A percentile compares a stretch with the other conserved stretches of the same genome.
Conservation (phyloP, 2,888 invertebrate genomes). For the Spisula subtruncata region DNA sequence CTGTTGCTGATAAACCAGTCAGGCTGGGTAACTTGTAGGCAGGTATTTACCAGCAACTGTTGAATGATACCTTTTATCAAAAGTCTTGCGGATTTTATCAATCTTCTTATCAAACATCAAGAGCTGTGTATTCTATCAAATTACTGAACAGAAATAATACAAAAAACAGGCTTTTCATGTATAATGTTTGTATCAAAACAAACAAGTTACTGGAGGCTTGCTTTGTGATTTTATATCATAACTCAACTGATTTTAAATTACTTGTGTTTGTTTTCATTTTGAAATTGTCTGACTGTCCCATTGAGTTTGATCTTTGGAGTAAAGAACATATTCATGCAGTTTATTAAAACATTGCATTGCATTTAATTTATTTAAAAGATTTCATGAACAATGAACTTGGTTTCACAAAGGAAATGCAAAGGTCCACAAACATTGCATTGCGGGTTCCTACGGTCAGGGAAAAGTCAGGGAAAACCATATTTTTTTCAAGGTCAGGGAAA, state of each 20-base stretch:
- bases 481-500: too few species aligned
- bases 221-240: not conserved
- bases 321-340: not conserved
- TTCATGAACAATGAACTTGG: too few species aligned
- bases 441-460: too few species aligned
- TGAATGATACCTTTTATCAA: constrained; percentile 60
- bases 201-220: not conserved
- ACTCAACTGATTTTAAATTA: not conserved
- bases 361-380: too few species aligned
- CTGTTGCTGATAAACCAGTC: not conserved
- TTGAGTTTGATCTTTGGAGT: not conserved
- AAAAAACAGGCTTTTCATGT: constrained; percentile 27
- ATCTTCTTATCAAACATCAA: constrained; percentile 57
- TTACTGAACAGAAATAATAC: constrained; percentile 28
- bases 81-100: constrained; percentile 61
- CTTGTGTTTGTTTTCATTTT: not conserved
- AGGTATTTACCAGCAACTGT: constrained; percentile 53
- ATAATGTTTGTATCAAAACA: not conserved
- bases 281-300: not conserved
- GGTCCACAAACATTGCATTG: too few species aligned
- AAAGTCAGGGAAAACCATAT: too few species aligned
- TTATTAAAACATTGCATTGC: too few species aligned
- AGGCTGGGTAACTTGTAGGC: constrained; percentile 57
- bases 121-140: constrained; percentile 45
- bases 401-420: too few species aligned